A percentile compares a stretch with the other conserved stretches of the same genome.
phyloP scores from a whole-genome alignment of 2,888 invertebrate genomes.

The Oscheius sp. region DNA sequence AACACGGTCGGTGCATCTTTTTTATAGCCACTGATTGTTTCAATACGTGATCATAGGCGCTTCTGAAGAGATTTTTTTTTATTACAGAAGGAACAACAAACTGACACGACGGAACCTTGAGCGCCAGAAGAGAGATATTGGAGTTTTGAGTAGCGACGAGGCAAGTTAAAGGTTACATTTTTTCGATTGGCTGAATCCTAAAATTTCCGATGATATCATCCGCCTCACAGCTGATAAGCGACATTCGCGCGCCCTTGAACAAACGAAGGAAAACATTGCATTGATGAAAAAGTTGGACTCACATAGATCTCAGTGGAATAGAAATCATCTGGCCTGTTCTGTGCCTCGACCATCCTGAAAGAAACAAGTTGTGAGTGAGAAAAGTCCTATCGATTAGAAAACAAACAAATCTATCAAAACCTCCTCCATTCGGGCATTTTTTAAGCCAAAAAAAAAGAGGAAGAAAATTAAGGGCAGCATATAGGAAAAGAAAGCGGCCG shows the following conservation, averaged over 20 bases:
- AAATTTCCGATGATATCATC: background rate
- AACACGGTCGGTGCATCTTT: conserved; percentile 97
- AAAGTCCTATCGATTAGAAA: background rate
- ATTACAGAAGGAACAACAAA: background rate
- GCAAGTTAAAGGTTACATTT: conserved; percentile 42
- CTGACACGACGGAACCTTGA: conserved; percentile 57
- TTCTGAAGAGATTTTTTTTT: conserved; percentile 76
- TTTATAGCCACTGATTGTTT: conserved; percentile 96
- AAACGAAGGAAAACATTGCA: too few relatives aligned
- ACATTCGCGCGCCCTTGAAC: too few relatives aligned
- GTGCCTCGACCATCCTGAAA: background rate
- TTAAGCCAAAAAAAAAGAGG: background rate
- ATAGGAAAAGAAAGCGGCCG: background rate
- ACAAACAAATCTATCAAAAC: background rate
- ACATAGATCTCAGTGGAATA: conserved; percentile 11
- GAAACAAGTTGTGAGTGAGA: background rate
- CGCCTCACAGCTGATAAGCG: too few relatives aligned
- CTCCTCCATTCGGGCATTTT: too few relatives aligned
- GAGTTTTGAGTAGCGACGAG: conserved; percentile 43
- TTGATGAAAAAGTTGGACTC: background rate
- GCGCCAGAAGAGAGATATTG: conserved; percentile 52
- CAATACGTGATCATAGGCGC: conserved; percentile 92
- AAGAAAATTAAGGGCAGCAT: background rate
- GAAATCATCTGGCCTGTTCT: background rate
- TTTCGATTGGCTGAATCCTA: conserved; percentile 34